Evolutionary conservation across 2,797 vertebrate species (phyloP), one percentile per base, ranked within the genome.

Genomic region (Agapornis canus): DNA sequence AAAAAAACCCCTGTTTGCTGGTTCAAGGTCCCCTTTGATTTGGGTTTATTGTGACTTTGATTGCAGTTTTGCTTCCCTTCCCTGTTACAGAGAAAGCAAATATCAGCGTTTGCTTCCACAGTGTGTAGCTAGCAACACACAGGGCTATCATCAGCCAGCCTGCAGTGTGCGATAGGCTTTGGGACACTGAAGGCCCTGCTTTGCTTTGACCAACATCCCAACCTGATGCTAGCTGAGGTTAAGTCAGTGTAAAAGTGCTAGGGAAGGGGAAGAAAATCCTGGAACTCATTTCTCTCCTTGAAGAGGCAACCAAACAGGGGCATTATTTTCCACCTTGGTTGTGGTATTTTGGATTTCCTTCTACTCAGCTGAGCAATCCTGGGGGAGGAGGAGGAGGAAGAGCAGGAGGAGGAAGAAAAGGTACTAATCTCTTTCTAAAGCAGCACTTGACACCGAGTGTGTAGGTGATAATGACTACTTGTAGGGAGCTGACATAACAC

Each of bases 391-490:
- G 82, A 91, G 69, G 73, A 80, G 72, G 73, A 89, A 77, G 86
- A 76, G 47, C 47, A 45, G 94, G 86, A 89, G 82, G 91, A 82
- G 94, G 84, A 85, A 68, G 70, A 82, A 2, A 89, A 96, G 82
- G 96, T 43, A 83, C 91, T 91, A 72, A 94, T 96, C 92, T 86
- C 94, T 93, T 92, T 43, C 88, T 94, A 94, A 95, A 95, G 91
- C 89, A 94, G 91, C 87, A 84, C 63, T 94, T 94, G 96, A 95
- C 94, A 92, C 80, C 72, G 59, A 66, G 69, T 83, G 87, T 94
- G 94, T 96, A 94, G 95, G 95, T 95, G 95, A 59, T 88, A 92
- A 96, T 92, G 95, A 95, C 75, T 92, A 25, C 73, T 97, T 92
- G 72, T 57, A 73, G 82, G 79, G 92, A 96, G 79, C 87, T 96